Evolutionary conservation across 2,113 vertebrate species (phyloP), one percentile per base, ranked within the genome.

Genomic region (Balaeniceps rex): DNA sequence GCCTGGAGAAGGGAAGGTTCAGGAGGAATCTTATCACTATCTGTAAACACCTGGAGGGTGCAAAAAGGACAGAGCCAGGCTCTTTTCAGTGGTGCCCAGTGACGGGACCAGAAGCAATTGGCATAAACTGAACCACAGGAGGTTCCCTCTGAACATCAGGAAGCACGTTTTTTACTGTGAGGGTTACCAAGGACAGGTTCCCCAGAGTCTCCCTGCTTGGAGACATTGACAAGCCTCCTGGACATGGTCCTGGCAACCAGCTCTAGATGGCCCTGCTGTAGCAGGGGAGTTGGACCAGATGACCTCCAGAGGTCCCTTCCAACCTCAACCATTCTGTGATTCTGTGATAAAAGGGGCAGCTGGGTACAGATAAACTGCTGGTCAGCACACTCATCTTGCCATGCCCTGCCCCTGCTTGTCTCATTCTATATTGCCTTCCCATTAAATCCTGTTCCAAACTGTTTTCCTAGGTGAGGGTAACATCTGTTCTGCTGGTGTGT

Each of bases 41-140:
- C 38, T 52, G 1, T 7, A 72, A 86, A 55, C 11, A 40, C 1
- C 6, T 12, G 12, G 8, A 82, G 2, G 6, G 0, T n/a, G 26
- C 14, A 87, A 74, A 69, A 19, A 60, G 16, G 10, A 34, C 1
- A 1, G 5, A 70, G 2, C 17, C 34, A 76, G n/a, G 8, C 3
- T 78, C 4, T 36, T 3, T 38, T 60, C 31, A 34, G 8, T 34
- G 29, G 3, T 38, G 23, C 7, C 7, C 11, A 34, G 10, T 60
- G n/a, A 3, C 14, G 34, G 5, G 33, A 46, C 13, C 24, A 80
- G 68, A 61, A 12, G 11, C 21, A 10, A 31, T 2, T 6, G 2
- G 0, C 14, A 23, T 8, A 44, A 58, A 57, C 6, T 76, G 82
- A 71, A n/a, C 54, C 24, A 24, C 14, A 42, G 52, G 42, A 44